Conservation (phyloP, 1,140 invertebrate genomes). For the Drosophila arawakana region DNA sequence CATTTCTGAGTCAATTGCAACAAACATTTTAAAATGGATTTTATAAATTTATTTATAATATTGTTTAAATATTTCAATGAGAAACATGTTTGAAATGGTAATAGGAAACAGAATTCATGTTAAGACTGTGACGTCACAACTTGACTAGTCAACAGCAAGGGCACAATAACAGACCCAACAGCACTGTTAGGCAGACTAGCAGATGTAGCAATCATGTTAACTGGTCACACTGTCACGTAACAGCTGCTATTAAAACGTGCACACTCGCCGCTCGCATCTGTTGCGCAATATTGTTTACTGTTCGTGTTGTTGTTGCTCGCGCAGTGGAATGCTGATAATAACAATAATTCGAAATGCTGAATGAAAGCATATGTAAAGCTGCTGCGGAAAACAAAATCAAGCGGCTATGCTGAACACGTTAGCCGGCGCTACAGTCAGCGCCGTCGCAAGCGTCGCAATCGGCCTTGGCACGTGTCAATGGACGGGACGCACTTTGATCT, state of each 20-base stretch:
- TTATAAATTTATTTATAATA: too few relatives aligned
- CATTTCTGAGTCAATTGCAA: too few relatives aligned
- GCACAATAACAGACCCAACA: neutral
- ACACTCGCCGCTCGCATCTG: constrained; percentile 25
- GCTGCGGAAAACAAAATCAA: constrained; percentile 22
- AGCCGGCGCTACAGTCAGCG: constrained; percentile 5
- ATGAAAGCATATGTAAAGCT: constrained; percentile 37
- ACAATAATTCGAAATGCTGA: constrained; percentile 33
- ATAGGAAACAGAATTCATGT: neutral
- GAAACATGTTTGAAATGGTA: neutral
- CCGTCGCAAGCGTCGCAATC: constrained; percentile 21
- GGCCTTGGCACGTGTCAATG: constrained; percentile 41
- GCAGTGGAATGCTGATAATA: constrained; percentile 30
- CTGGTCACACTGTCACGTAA: constrained; percentile 43
- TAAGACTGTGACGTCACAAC: constrained; percentile 35
- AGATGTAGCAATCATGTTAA: constrained; percentile 3
- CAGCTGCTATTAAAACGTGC: constrained; percentile 47
- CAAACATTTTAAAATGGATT: too few relatives aligned
- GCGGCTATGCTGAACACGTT: constrained; percentile 51
- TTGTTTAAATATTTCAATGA: neutral
- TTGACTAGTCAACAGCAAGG: constrained; percentile 11
- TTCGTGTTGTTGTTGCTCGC: constrained; percentile 14
- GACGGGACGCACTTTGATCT: constrained; percentile 54
- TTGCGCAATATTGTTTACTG: constrained; percentile 46
- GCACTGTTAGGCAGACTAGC: constrained; percentile 8